Base-by-base conservation (phyloP, 2,888 invertebrate genomes). In the Bombylius discolor region DNA sequence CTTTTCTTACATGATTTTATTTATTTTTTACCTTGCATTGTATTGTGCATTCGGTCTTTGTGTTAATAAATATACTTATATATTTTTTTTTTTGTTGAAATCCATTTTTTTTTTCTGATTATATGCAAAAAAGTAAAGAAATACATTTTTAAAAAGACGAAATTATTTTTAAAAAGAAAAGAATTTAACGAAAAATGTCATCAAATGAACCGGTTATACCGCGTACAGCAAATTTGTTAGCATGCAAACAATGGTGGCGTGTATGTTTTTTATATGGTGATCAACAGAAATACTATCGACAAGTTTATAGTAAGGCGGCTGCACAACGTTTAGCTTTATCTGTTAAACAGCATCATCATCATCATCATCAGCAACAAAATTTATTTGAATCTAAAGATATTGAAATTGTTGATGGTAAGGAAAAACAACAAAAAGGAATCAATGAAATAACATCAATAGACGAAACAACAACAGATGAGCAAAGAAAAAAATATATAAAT, bases 161-260 rank as follows among this genome's bases (percentile, higher is more conserved):
- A 23, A 23, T 23, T 23, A 36, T 36, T 36, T n/a, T 11, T 50
- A 56, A 51, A 42, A 48, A 33, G 42, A 51, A 49, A 49, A 23
- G 45, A 45, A 31, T 48, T 68, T 64, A 65, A 64, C 70, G 67
- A 64, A 70, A 61, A 66, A 66, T 72, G 69, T 64, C 67, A 63
- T 63, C 61, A 31, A 57, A 39, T 64, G 71, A 71, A 66, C 70
- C 74, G 63, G 67, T 70, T 65, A 69, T 73, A 66, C 73, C 74
- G 68, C 73, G 74, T 65, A 74, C 85, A 46, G 85, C 85, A 60
- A 87, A 86, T 74, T 84, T 87, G 69, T 74, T 87, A 61, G 87
- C 87, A 83, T 87, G 87, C 77, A 85, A 85, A 72, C 87, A 89
- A 78, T 89, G 89, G 89, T 89, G 89, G 89, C 87, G 87, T 73